Evolutionary conservation across 2,797 vertebrate species (phyloP), one percentile per base, ranked within the genome.

Genomic region (Rachycentron canadum): DNA sequence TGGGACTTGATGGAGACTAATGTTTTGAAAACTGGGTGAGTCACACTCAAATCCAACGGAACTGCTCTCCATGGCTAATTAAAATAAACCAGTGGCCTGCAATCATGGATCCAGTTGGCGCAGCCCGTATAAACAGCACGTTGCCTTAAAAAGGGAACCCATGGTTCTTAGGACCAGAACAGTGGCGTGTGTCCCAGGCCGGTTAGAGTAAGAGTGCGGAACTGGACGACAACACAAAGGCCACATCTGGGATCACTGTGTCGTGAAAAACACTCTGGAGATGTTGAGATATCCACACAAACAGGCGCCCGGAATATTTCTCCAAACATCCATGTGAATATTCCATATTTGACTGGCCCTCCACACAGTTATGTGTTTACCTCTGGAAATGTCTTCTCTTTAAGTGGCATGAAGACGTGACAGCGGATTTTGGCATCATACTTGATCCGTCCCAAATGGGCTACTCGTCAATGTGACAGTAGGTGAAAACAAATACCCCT

Each of bases 11-110:
- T 67, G 79, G 86, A 90, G 88, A 87, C 83, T 74, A 78, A 88
- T 93, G 90, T 91, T 93, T 92, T 88, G 84, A 92, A 90, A 93
- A 91, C 60, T 49, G 71, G 67, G 82, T 88, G 90, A 91, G 90
- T 91, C 90, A 92, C 84, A 81, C 81, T 85, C 62, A 78, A 87
- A 90, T 79, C 84, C 87, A 80, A 85, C 79, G 84, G 91, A 91
- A 91, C 90, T 87, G 77, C 80, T 89, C 90, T 92, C 89, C 82
- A 86, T 79, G 90, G 74, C 83, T 92, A 92, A 94, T 93, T 92
- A 88, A 93, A 86, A 87, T 83, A 89, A 92, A 91, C 88, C 76
- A 72, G 84, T 84, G 86, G 78, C 85, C 82, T 83, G 73, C 83
- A 83, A 89, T 92, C 88, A 91, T 7, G 60, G 81, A 77, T 86